phyloP scores from a whole-genome alignment of 1,140 invertebrate genomes.

The Gonioctena quinquepunctata region DNA sequence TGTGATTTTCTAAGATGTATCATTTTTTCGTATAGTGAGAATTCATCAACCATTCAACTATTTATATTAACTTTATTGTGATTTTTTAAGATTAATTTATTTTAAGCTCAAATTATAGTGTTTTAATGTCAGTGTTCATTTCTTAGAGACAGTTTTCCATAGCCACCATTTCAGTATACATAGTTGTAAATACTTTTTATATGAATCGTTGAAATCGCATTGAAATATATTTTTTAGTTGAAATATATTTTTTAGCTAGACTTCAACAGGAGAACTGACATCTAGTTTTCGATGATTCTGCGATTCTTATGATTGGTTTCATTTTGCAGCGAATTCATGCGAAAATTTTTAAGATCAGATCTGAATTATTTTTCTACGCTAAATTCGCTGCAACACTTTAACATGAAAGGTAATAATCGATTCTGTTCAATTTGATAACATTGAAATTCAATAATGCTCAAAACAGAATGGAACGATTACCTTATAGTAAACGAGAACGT shows the following conservation, averaged over 20 bases:
- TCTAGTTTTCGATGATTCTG: not conserved
- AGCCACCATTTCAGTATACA: not conserved
- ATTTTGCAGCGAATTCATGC: not conserved
- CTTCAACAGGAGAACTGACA: too few relatives aligned
- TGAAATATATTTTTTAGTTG: not conserved
- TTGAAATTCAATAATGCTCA: too few relatives aligned
- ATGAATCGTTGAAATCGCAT: not conserved
- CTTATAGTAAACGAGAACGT: too few relatives aligned
- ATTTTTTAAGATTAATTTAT: conserved; percentile 21
- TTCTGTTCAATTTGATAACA: too few relatives aligned
- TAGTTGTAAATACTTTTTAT: not conserved
- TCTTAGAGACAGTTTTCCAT: conserved; percentile 8
- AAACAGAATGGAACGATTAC: too few relatives aligned
- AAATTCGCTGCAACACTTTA: too few relatives aligned
- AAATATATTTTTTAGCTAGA: not conserved
- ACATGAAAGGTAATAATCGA: too few relatives aligned
- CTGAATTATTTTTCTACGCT: too few relatives aligned
- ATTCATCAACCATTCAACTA: conserved; percentile 19
- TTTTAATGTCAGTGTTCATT: conserved; percentile 12
- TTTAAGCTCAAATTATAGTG: conserved; percentile 29
- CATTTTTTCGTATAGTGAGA: conserved; percentile 24
- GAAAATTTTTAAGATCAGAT: too few relatives aligned
- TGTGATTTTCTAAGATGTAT: conserved; percentile 8
- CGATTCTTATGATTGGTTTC: not conserved
- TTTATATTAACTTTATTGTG: conserved; percentile 27